Evolutionary conservation across 2,113 vertebrate species (phyloP).

Genomic region (Alosa alosa): DNA sequence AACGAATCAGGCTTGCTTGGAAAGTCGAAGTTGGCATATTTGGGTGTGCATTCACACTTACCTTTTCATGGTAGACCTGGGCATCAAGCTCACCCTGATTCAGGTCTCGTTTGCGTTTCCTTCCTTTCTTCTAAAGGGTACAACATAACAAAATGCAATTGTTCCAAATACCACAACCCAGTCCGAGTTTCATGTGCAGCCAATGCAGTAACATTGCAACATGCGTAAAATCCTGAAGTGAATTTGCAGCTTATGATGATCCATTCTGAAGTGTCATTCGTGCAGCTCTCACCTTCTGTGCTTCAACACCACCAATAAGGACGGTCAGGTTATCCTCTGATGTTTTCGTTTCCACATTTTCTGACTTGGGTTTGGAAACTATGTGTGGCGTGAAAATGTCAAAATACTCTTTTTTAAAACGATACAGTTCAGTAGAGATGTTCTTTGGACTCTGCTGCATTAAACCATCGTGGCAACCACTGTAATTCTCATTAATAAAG

Average conservation of each 20-base stretch:
- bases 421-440: background rate
- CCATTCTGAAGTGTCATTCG: background rate
- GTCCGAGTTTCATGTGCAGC: too few relatives aligned
- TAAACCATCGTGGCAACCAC: constrained; percentile 37
- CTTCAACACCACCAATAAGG: background rate
- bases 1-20: background rate
- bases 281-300: background rate
- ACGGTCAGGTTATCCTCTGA: constrained; percentile 13
- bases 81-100: constrained; percentile 89
- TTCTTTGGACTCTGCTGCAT: constrained; percentile 35
- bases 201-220: too few relatives aligned
- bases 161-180: too few relatives aligned
- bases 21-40: background rate
- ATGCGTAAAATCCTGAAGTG: too few relatives aligned
- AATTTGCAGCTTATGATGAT: too few relatives aligned
- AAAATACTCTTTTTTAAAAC: constrained; percentile 62
- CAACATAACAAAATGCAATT: background rate
- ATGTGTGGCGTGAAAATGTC: constrained; percentile 47
- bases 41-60: constrained; percentile 41
- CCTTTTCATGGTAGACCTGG: constrained; percentile 82
- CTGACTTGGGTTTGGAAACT: background rate
- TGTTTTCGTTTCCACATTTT: background rate
- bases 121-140: constrained; percentile 68
- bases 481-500: constrained; percentile 69
- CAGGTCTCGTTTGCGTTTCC: constrained; percentile 75